phyloP scores from a whole-genome alignment of 2,797 vertebrate genomes.

The Platalea minor region DNA sequence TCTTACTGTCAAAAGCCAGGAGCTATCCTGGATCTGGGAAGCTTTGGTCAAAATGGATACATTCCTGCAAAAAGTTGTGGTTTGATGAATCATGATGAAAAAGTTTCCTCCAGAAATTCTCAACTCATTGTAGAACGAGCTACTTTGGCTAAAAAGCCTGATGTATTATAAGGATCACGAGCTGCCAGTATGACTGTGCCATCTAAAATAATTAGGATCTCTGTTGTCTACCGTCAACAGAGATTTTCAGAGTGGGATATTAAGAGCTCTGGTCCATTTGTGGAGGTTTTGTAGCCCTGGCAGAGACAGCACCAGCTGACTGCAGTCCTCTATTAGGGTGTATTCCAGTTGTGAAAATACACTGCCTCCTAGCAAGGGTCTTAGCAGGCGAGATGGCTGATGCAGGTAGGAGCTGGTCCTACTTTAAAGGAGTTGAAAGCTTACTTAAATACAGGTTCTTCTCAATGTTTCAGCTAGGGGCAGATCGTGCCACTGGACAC shows the following conservation, averaged over 20 bases:
- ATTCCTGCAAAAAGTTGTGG: constrained; percentile 3
- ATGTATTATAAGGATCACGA: not conserved
- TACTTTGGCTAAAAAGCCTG: not conserved
- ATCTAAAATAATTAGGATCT: not conserved
- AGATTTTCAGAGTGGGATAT: not conserved
- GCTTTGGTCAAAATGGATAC: not conserved
- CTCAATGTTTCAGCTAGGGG: not conserved
- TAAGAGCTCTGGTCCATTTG: not conserved
- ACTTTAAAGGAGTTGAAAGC: not conserved
- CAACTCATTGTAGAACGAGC: not conserved
- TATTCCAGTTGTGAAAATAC: not conserved
- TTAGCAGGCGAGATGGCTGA: not conserved
- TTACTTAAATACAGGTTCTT: not conserved
- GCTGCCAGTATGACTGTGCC: not conserved
- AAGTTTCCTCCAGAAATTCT: not conserved
- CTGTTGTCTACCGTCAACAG: not conserved
- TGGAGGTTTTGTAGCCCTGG: not conserved
- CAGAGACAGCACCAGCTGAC: not conserved
- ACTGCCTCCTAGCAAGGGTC: not conserved
- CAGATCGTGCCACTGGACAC: not conserved
- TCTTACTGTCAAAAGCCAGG: not conserved
- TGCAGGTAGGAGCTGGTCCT: not conserved
- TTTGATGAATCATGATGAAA: constrained; percentile 35
- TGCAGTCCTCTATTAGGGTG: not conserved
- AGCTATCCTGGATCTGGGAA: constrained; percentile 5